Evolutionary conservation across 2,797 vertebrate species (phyloP), one percentile per base, ranked within the genome.

Genomic region (Pelobates cultripes): DNA sequence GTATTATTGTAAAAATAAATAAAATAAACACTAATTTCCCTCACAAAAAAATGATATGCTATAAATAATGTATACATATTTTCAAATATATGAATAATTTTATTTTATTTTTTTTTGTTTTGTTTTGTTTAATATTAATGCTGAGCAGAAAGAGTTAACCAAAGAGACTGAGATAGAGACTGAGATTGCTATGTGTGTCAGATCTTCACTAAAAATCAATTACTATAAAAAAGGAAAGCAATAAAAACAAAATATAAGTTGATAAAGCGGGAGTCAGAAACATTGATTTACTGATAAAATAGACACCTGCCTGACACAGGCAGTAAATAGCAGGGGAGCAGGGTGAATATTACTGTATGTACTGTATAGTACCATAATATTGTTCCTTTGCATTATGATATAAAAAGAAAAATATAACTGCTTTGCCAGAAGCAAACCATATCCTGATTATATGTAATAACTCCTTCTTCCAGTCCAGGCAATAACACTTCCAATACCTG

Each of bases 261-360:
- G 66, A 80, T 84, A 84, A 76, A 75, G 55, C 47, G 66, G 60
- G 78, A 72, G 2, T 0, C 67, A 84, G 74, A 69, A 82, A 79
- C 75, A 75, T 86, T 83, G 86, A 84, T 72, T 84, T 88, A 84
- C 77, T 87, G 88, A 86, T 12, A 55, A 86, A 84, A 85, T 82
- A 87, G 88, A 84, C 82, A 84, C 73, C 72, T 80, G 82, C 44
- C 73, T 84, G 82, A 84, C 77, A 80, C 60, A 57, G 14, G 67
- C 67, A 44, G 77, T 71, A 79, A 84, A 84, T 72, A 84, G 69
- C 80, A 71, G 63, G 67, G 68, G 66, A 75, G 45, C 8, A 75
- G 64, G 44, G 70, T 71, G 57, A 76, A 67, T 84, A 79, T 55
- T 17, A 4, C 40, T 70, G 66, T 44, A 47, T 55, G 13, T 40